phyloP scores from a whole-genome alignment of 1,140 invertebrate genomes.

The Apolygus lucorum region DNA sequence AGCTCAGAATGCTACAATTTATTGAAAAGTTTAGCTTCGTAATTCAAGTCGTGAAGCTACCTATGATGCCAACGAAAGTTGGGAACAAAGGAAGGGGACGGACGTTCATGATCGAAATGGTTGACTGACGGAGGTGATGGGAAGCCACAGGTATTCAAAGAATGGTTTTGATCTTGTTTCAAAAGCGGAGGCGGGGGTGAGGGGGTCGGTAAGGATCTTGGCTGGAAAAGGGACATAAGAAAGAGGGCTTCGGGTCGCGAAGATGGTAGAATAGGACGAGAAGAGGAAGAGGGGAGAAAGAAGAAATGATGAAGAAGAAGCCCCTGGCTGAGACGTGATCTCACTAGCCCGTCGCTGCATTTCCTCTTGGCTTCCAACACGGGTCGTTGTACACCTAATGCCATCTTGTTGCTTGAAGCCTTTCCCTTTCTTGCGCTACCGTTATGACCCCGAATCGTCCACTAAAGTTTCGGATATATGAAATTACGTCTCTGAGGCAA shows the following conservation, averaged over 20 bases:
- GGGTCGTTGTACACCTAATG: conserved; percentile 7
- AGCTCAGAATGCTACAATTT: no score
- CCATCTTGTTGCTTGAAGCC: conserved; percentile 6
- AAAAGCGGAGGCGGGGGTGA: background rate
- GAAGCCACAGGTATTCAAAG: conserved; percentile 7
- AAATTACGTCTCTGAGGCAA: background rate
- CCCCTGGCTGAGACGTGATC: background rate
- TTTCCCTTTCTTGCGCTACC: conserved; percentile 11
- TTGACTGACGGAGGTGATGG: background rate
- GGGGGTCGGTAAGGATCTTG: background rate
- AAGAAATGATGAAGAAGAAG: background rate
- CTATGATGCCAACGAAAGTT: no score
- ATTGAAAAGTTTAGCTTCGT: no score
- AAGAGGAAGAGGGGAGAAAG: background rate
- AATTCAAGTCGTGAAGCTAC: no score
- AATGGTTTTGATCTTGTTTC: conserved; percentile 14
- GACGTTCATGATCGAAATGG: background rate
- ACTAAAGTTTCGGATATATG: background rate
- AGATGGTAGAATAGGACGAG: background rate
- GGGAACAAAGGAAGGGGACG: background rate
- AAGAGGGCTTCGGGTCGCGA: background rate
- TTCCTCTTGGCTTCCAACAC: background rate
- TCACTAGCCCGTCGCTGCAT: background rate
- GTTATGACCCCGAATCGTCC: conserved; percentile 6
- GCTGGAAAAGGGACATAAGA: background rate